A percentile compares a stretch with the other conserved stretches of the same genome.
These are phyloP conservation scores for Manis crassicaudata DNA, from an alignment of 2,797 vertebrate species.

Conservation along the genomic window DNA sequence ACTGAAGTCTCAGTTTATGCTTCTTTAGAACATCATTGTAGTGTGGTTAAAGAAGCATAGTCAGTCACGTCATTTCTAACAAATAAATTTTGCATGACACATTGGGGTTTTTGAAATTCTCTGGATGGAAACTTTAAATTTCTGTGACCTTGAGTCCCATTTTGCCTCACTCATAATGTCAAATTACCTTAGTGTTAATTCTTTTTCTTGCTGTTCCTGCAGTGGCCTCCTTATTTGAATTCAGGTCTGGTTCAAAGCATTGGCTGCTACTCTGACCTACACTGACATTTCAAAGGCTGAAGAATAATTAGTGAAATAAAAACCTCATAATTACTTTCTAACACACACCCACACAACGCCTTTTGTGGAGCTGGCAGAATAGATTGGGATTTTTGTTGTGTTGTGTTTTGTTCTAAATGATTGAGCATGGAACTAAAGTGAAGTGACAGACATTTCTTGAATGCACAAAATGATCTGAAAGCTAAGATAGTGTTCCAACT, in stretches of 20 bases:
- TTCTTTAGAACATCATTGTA: not conserved
- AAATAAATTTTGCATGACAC: constrained; percentile 39
- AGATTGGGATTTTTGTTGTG: constrained; percentile 67
- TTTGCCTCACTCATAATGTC: constrained; percentile 54
- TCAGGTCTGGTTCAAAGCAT: constrained; percentile 79
- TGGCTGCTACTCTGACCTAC: constrained; percentile 82
- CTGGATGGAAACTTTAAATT: constrained; percentile 59
- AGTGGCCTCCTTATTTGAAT: constrained; percentile 79
- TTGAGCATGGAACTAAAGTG: constrained; percentile 70
- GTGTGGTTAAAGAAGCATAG: not conserved
- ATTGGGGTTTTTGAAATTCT: constrained; percentile 31
- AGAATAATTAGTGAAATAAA: constrained; percentile 87
- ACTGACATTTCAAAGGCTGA: constrained; percentile 83
- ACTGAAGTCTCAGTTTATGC: not conserved
- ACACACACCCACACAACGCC: constrained; percentile 75
- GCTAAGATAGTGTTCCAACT: constrained; percentile 41
- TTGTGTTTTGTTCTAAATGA: constrained; percentile 69
- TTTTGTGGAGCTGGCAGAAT: constrained; percentile 75
- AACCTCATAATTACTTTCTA: constrained; percentile 81
- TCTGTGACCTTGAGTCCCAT: constrained; percentile 58
- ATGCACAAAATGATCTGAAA: constrained; percentile 55
- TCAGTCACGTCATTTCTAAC: not conserved
- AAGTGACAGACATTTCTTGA: constrained; percentile 63
- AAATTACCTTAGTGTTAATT: constrained; percentile 72
- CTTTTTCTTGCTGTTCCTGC: constrained; percentile 73